phyloP scores from a whole-genome alignment of 1,140 invertebrate genomes.

The Drosophila serrata region DNA sequence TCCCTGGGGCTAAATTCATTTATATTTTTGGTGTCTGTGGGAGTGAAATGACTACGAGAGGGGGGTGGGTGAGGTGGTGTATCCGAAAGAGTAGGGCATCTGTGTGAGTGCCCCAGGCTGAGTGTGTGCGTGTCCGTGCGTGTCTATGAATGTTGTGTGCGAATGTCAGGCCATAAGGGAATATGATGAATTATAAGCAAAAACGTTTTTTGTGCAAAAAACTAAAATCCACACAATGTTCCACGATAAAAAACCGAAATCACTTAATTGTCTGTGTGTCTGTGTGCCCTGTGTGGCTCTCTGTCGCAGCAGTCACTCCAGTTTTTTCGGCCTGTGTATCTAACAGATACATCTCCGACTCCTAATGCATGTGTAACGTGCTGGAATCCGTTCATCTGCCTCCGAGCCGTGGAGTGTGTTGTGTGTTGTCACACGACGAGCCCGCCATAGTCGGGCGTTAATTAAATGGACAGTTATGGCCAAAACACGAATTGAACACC shows the following conservation, averaged over 20 bases:
- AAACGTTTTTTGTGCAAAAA: slow-evolving; percentile 43
- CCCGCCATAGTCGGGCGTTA: slow-evolving; percentile 36
- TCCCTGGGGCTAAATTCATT: slow-evolving; percentile 77
- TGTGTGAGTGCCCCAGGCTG: slow-evolving; percentile 27
- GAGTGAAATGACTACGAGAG: neutral
- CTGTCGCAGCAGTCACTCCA: slow-evolving; percentile 12
- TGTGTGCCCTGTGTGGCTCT: slow-evolving; percentile 29
- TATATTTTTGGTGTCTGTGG: slow-evolving; percentile 57
- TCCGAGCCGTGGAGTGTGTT: slow-evolving; percentile 22
- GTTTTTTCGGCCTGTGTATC: slow-evolving; percentile 41
- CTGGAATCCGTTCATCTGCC: slow-evolving; percentile 46
- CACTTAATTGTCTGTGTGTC: slow-evolving; percentile 60
- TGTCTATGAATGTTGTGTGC: slow-evolving; percentile 68
- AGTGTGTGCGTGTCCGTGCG: slow-evolving; percentile 47
- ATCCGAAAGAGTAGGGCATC: slow-evolving; percentile 23
- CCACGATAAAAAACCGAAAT: slow-evolving; percentile 68
- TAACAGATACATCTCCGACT: slow-evolving; percentile 70
- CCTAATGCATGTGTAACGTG: slow-evolving; percentile 69
- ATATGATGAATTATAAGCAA: slow-evolving; percentile 77
- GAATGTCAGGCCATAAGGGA: slow-evolving; percentile 74
- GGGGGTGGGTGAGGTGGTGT: slow-evolving; percentile 6
- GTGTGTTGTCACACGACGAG: slow-evolving; percentile 46
- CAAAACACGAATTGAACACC: neutral
- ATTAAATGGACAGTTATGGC: slow-evolving; percentile 57
- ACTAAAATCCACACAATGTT: slow-evolving; percentile 65